Evolutionary conservation across 2,113 vertebrate genomes (phyloP).

Genomic region (Bubalus kerabau): DNA sequence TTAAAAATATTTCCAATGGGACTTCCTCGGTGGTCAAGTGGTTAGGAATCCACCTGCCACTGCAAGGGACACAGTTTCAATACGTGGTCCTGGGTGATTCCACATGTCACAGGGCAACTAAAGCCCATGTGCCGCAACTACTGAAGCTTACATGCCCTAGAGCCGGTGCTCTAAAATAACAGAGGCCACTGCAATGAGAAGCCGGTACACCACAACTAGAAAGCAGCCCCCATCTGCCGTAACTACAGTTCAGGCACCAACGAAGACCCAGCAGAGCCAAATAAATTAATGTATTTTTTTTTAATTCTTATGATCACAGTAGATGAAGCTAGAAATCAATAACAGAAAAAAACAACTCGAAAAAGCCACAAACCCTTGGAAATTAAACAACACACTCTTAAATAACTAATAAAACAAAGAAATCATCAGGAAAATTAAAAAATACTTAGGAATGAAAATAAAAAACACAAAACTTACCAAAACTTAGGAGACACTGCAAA

Average conservation of each 20-base stretch:
- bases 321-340: background rate
- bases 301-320: background rate
- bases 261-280: background rate
- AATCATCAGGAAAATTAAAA: background rate
- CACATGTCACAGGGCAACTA: background rate
- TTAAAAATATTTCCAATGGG: background rate
- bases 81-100: background rate
- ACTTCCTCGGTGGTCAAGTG: background rate
- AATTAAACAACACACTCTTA: background rate
- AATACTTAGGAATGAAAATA: background rate
- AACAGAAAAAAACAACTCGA: background rate
- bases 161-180: background rate
- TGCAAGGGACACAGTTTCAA: background rate
- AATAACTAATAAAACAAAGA: background rate
- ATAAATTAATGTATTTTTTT: background rate
- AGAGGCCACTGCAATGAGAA: background rate
- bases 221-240: background rate
- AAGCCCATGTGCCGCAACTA: background rate
- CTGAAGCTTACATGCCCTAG: background rate
- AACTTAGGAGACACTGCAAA: background rate
- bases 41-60: background rate
- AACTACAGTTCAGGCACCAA: background rate
- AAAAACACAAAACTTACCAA: background rate
- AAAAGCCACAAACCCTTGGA: background rate
- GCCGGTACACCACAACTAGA: background rate